Base-by-base conservation (phyloP, 2,113 vertebrate genomes). In the Cyanistes caeruleus region DNA sequence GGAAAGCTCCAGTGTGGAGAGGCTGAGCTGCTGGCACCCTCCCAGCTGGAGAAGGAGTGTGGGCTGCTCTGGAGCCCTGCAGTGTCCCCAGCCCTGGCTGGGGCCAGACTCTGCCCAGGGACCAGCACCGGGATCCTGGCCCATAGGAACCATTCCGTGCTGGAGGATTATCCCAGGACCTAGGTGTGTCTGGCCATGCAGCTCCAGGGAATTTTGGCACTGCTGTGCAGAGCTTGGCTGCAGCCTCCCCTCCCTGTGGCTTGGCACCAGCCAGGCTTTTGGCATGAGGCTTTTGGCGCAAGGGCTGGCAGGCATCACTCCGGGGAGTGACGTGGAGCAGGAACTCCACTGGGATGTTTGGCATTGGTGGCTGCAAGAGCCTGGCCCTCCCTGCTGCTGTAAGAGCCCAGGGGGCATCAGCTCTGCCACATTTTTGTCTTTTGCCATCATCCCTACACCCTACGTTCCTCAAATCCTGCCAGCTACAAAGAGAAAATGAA, bases 141-240 rank as follows among this genome's bases (percentile, higher is more conserved):
- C 24, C 24, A 1, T 0, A 0, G 53, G 19, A 27, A 5, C 20
- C 6, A 0, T 13, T 31, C 37, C 9, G 4, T 2, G 22, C 33
- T 2, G 18, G 27, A 33, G 68, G 58, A 9, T 52, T 59, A 80
- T 33, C 30, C 64, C 81, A 31, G 81, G 55, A 7, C 87, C n/a
- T 0, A 13, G 53, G 15, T 35, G 51, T 89, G 81, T 49, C 5
- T 0, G 2, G 13, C 33, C 55, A 3, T 0, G 2, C 39, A 15
- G 63, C 76, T 64, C 4, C 5, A 39, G 55, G 76, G 64, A 77
- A 44, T 89, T 11, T 41, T 65, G 94, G 80, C 76, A 10, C 63
- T 56, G 18, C 62, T 7, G 23, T 10, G 52, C 53, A n/a, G 58
- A 64, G 67, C 67, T 1, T 44, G 33, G 24, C 70, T 35, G 53